Evolutionary conservation across 2,888 invertebrate genomes (phyloP).

Genomic region (Lepidochrysops patricia): DNA sequence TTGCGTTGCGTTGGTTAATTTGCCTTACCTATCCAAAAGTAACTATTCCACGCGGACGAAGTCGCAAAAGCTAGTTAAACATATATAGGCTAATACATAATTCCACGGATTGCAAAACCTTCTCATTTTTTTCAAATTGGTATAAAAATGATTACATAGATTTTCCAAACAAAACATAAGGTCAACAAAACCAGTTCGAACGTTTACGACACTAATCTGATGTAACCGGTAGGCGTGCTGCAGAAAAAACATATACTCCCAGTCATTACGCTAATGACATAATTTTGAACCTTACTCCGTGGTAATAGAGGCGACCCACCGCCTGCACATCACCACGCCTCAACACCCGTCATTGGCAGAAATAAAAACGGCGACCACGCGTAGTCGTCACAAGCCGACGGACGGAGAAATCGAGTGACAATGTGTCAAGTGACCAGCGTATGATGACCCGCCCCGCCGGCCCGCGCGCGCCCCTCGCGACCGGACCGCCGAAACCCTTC

Average conservation of each 20-base stretch:
- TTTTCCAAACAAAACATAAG: neutral
- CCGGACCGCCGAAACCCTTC: constrained; percentile 19
- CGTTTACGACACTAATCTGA: neutral
- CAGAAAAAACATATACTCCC: constrained; percentile 72
- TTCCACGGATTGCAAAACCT: no score
- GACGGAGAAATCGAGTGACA: constrained; percentile 71
- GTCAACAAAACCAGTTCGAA: neutral
- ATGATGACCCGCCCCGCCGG: constrained; percentile 36
- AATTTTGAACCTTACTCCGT: constrained; percentile 37
- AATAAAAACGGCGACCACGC: constrained; percentile 73
- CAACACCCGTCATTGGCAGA: constrained; percentile 74
- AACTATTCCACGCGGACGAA: no score
- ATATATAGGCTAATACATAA: no score
- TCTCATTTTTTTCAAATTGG: no score
- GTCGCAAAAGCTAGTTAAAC: no score
- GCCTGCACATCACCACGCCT: constrained; percentile 64
- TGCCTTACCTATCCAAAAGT: no score
- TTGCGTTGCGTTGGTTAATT: no score
- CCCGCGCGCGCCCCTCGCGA: constrained; percentile 19
- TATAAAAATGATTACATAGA: neutral
- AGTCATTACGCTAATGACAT: constrained; percentile 36
- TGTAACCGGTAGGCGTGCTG: constrained; percentile 57
- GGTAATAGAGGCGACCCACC: constrained; percentile 37
- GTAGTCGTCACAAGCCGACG: constrained; percentile 70
- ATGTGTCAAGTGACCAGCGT: constrained; percentile 56